These are phyloP conservation scores for Argyresthia albistria DNA, from an alignment of 2,888 invertebrate genomes.

Conservation along the genomic window DNA sequence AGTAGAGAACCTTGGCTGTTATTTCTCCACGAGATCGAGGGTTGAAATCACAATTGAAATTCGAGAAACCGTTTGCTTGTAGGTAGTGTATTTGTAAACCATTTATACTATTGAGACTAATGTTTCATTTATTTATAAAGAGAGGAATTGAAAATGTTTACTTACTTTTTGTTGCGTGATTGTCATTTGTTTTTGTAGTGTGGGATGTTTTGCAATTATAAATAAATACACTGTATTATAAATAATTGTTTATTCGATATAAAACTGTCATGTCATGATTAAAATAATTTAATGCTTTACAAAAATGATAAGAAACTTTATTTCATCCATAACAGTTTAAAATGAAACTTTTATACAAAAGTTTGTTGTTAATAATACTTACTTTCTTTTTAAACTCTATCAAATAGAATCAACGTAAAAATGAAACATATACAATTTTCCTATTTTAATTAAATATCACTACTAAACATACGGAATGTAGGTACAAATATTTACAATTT, in stretches of 20 bases:
- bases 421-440: constrained; percentile 44
- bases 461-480: constrained; percentile 17
- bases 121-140: no score
- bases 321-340: constrained; percentile 47
- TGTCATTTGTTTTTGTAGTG: no score
- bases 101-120: no score
- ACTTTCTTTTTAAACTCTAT: constrained; percentile 49
- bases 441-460: constrained; percentile 23
- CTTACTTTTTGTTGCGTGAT: no score
- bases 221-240: constrained; percentile 22
- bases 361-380: background rate
- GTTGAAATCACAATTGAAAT: no score
- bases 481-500: constrained; percentile 8
- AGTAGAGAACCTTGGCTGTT: background rate
- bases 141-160: no score
- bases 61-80: no score
- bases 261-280: constrained; percentile 44
- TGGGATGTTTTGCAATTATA: background rate
- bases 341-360: constrained; percentile 18
- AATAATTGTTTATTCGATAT: constrained; percentile 59
- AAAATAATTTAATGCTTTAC: background rate
- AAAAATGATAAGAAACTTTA: no score
- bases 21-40: no score
- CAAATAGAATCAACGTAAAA: constrained; percentile 58
- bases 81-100: no score